Percentiles rank a stretch among this genome's conserved stretches.
phyloP scores from a whole-genome alignment of 2,797 vertebrate genomes.

The Xerus rutilus region DNA sequence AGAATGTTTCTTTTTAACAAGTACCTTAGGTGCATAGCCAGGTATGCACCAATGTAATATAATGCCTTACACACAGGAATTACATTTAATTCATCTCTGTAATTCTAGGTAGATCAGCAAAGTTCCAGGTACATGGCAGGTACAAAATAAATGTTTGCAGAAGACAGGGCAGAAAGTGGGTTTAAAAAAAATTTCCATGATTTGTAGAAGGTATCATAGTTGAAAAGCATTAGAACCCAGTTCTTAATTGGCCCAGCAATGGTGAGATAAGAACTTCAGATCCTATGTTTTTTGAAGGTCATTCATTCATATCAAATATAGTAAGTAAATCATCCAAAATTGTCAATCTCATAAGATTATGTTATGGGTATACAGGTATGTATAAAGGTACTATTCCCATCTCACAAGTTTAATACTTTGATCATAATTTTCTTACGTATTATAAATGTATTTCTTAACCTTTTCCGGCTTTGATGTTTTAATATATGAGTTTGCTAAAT shows the following conservation, averaged over 20 bases:
- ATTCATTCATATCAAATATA: neutral
- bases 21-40: neutral
- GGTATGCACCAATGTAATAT: neutral
- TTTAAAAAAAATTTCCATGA: neutral
- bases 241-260: neutral
- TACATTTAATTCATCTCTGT: constrained; percentile 41
- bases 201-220: neutral
- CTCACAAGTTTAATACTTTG: neutral
- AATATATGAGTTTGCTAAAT: neutral
- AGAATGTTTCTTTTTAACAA: constrained; percentile 35
- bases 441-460: neutral
- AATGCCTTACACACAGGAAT: neutral
- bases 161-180: neutral
- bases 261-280: neutral
- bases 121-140: neutral
- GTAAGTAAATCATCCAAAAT: neutral
- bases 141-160: neutral
- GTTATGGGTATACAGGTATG: neutral
- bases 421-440: neutral
- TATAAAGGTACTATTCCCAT: neutral
- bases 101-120: constrained; percentile 37
- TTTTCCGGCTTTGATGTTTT: neutral
- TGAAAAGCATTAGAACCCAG: neutral
- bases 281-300: neutral
- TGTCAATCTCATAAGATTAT: neutral